Conservation (phyloP, 2,888 invertebrate genomes). For the Diabrotica balteata region DNA sequence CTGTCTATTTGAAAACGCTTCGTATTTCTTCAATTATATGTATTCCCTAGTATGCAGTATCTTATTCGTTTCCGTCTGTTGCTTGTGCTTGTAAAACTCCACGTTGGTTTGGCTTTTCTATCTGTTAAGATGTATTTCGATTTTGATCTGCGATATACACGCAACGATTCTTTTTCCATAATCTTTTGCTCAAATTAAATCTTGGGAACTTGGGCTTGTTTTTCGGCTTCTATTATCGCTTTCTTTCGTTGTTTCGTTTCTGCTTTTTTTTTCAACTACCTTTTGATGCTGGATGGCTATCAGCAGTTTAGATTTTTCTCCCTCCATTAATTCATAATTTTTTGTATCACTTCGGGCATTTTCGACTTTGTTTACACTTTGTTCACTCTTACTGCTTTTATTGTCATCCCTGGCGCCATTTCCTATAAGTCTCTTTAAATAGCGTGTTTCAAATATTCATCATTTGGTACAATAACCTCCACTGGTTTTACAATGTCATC, state of each 20-base stretch:
- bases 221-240: constrained; percentile 89
- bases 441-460: constrained; percentile 85
- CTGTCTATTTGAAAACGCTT: constrained; percentile 80
- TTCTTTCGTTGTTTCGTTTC: constrained; percentile 87
- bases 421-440: constrained; percentile 81
- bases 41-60: constrained; percentile 77
- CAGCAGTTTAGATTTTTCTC: constrained; percentile 84
- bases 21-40: constrained; percentile 80
- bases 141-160: constrained; percentile 83
- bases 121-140: constrained; percentile 80
- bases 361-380: constrained; percentile 92
- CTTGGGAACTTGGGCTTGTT: constrained; percentile 83
- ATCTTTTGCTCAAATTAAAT: constrained; percentile 88
- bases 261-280: constrained; percentile 89
- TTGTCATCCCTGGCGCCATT: constrained; percentile 84
- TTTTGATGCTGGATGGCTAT: constrained; percentile 87
- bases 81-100: constrained; percentile 76
- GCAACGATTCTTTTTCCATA: constrained; percentile 87
- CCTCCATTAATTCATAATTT: constrained; percentile 91
- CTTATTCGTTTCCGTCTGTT: constrained; percentile 78
- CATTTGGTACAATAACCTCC: constrained; percentile 93
- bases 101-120: constrained; percentile 83
- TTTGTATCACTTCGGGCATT: no score
- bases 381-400: constrained; percentile 87
- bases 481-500: constrained; percentile 93